Base-by-base conservation (phyloP, 1,140 invertebrate species). In the Hyles vespertilio region DNA sequence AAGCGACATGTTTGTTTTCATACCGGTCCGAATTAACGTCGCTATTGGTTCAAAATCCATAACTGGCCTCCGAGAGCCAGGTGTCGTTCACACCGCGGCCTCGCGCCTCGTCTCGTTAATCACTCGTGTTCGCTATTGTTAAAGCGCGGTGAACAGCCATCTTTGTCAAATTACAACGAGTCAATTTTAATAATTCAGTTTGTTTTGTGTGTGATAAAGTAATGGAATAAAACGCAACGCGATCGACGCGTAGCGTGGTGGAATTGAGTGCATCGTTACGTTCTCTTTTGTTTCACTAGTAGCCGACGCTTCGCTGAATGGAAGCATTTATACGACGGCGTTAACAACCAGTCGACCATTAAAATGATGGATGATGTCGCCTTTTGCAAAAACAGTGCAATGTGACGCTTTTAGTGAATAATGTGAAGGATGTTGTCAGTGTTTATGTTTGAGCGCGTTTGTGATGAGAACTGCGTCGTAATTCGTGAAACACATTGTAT, bases 81-180 rank as follows among this genome's bases (percentile, higher is more conserved):
- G 88, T 89, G 88, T 89, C 88, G 86, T 89, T 89, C 88, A 89
- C 88, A 89, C 88, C 86, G 86, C 87, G 87, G 82, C 84, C 84
- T 87, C 87, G 84, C 84, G 86, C 84, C 84, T 89, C 86, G 86
- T 87, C 86, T 89, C 86, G 81, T 89, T 89, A 89, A 89, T 89
- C 86, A 89, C 84, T 84, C 84, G 80, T 83, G 84, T 79, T 83
- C 82, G 79, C 84, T 89, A 89, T 89, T 89, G 86, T 89, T 89
- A 84, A 81, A 84, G 79, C 79, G 82, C 85, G 81, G 79, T 77
- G 81, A 79, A 84, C 84, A 89, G 86, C 86, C 86, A 89, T 89
- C 86, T 89, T 89, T 89, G 84, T 89, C 84, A 89, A 87, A 87
- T 86, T 86, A 89, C 74, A 72, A 64, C 79, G 80, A 89, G 83